phyloP scores from a whole-genome alignment of 2,113 vertebrate genomes.

The Caranx melampygus region DNA sequence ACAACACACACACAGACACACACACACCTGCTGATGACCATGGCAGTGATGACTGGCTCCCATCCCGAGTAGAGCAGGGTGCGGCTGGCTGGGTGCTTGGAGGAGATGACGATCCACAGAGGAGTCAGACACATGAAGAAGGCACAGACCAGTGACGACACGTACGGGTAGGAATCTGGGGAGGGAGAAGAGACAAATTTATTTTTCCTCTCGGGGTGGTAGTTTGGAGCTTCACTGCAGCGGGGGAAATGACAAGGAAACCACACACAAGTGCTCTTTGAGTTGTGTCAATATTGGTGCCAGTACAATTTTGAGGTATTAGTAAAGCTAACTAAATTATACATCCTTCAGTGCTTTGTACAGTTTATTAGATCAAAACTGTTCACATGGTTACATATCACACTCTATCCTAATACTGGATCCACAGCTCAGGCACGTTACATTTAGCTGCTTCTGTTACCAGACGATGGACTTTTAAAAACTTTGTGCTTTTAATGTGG shows the following conservation, averaged over 20 bases:
- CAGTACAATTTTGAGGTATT: too few species aligned
- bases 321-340: background rate
- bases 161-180: constrained; percentile 90
- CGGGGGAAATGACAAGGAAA: background rate
- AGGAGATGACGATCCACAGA: constrained; percentile 95
- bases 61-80: constrained; percentile 96
- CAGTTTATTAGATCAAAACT: background rate
- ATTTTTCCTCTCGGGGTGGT: background rate
- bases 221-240: background rate
- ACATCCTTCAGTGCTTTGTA: background rate
- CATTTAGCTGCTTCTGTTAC: too few species aligned
- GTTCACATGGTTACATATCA: background rate
- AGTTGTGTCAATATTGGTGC: too few species aligned
- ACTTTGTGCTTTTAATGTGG: too few species aligned
- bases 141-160: constrained; percentile 93
- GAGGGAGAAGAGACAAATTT: background rate
- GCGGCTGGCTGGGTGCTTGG: constrained; percentile 96
- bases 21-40: constrained; percentile 93
- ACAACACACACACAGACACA: constrained; percentile 39
- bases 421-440: too few species aligned
- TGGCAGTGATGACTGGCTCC: constrained; percentile 99
- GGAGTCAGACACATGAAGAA: constrained; percentile 97
- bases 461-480: too few species aligned
- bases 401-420: too few species aligned
- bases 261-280: background rate